These are phyloP conservation scores for Gastrophryne carolinensis DNA, from an alignment of 2,797 vertebrate genomes.

Conservation along the genomic window DNA sequence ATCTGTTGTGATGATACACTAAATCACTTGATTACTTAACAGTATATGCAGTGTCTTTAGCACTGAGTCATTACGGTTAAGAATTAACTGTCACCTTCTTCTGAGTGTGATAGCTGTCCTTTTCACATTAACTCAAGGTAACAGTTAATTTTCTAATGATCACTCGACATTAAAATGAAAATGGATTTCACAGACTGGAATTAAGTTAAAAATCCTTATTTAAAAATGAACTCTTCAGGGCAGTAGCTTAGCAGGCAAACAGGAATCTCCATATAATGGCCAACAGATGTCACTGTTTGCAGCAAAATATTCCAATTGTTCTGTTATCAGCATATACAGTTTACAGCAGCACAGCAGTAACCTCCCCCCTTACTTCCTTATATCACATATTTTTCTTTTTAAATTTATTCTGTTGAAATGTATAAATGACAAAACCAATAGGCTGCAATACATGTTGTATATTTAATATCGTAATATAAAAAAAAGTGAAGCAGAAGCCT, in stretches of 20 bases:
- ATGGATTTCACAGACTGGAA: constrained; percentile 2
- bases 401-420: too few relatives aligned
- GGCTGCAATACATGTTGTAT: too few relatives aligned
- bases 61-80: not conserved
- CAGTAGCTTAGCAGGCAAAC: not conserved
- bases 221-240: not conserved
- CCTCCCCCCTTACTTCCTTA: too few relatives aligned
- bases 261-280: constrained; percentile 44
- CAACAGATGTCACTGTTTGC: constrained; percentile 53
- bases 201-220: constrained; percentile 3
- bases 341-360: too few relatives aligned
- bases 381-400: too few relatives aligned
- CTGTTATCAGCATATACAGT: too few relatives aligned
- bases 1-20: constrained; percentile 7
- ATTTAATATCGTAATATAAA: too few relatives aligned
- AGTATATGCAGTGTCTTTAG: not conserved
- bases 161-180: constrained; percentile 10
- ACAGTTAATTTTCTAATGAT: constrained; percentile 29
- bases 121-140: constrained; percentile 14
- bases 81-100: constrained; percentile 9
- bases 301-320: constrained; percentile 29
- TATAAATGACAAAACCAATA: too few relatives aligned
- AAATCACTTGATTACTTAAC: constrained; percentile 10
- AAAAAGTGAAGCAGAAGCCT: too few relatives aligned
- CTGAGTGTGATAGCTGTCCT: not conserved